Evolutionary conservation across 2,888 invertebrate species (phyloP), one percentile per base, ranked within the genome.

Genomic region (Abscondita cerata): DNA sequence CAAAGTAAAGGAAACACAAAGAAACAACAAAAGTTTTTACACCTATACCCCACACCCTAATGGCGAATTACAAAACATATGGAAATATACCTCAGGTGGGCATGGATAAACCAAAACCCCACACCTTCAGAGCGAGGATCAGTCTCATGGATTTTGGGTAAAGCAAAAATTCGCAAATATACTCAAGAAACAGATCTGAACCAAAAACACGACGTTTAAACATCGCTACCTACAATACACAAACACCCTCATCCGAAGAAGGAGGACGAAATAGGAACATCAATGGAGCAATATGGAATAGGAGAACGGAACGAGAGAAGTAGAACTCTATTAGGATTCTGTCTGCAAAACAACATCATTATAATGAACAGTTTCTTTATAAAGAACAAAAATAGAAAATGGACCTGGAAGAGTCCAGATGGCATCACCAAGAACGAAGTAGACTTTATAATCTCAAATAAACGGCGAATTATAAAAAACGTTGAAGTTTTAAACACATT

Each of bases 201-300:
- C 31, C 31, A 50, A 50, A 50, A 50, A 50, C 8, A 50, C 50
- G 11, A 50, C 34, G 20, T 15, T 20, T 13, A 50, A 50, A 44
- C 18, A 44, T 44, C 15, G 44, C 18, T 16, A 44, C 44, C 13
- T 44, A 44, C 18, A 44, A 44, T 16, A 44, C 44, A 44, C 44
- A 44, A 50, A 50, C 50, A 50, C 50, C 33, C 16, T 50, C 50
- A 50, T 33, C 50, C 8, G 50, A 50, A 34, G 50, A 50, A 47
- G 19, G 20, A 47, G 16, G 47, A 19, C 20, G 47, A 47, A 47
- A 20, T 20, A 2, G 48, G 31, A 48, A 48, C 48, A 31, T 25
- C 48, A 13, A 31, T 48, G 12, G 48, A 31, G 19, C 47, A 48
- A 48, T 38, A 38, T 38, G 38, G 38, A 38, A 11, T 38, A 38